A percentile compares a stretch with the other conserved stretches of the same genome.
Conservation (phyloP, 2,888 invertebrate genomes). For the Tinea pellionella region DNA sequence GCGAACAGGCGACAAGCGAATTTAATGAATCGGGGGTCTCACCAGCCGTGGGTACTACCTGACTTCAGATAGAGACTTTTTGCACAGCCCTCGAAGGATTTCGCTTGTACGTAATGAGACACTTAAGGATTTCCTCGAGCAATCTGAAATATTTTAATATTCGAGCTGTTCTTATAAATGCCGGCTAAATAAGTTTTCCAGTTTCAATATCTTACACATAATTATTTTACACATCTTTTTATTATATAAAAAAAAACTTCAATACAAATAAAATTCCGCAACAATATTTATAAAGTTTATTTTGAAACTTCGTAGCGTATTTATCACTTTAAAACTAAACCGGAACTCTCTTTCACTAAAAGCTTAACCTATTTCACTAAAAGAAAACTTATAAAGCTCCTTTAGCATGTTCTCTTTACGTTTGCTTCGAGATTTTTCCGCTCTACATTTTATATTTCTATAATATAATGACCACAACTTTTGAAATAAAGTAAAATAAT, state of each 20-base stretch:
- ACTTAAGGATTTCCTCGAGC: conserved; percentile 33
- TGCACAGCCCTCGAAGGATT: conserved; percentile 31
- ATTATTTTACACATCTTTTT: too few species aligned
- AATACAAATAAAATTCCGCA: too few species aligned
- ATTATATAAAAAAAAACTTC: too few species aligned
- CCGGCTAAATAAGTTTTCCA: conserved; percentile 24
- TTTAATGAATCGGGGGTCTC: conserved; percentile 17
- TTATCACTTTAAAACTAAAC: neutral
- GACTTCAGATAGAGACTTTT: conserved; percentile 24
- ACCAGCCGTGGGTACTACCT: conserved; percentile 8
- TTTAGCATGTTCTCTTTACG: conserved; percentile 4
- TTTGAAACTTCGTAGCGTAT: neutral
- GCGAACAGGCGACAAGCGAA: conserved; percentile 18
- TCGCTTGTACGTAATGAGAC: conserved; percentile 49
- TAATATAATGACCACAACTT: too few species aligned
- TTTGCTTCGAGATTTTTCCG: neutral
- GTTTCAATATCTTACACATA: neutral
- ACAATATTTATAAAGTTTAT: neutral
- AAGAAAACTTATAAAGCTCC: conserved; percentile 9
- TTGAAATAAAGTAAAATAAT: too few species aligned
- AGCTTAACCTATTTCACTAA: conserved; percentile 10
- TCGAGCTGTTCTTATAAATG: conserved; percentile 24
- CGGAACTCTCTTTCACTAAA: conserved; percentile 1
- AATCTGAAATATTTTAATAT: conserved; percentile 30
- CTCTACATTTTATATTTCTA: neutral